A percentile compares a stretch with the other conserved stretches of the same genome.
phyloP scores from a whole-genome alignment of 2,888 invertebrate genomes.

The Alcis repandata region DNA sequence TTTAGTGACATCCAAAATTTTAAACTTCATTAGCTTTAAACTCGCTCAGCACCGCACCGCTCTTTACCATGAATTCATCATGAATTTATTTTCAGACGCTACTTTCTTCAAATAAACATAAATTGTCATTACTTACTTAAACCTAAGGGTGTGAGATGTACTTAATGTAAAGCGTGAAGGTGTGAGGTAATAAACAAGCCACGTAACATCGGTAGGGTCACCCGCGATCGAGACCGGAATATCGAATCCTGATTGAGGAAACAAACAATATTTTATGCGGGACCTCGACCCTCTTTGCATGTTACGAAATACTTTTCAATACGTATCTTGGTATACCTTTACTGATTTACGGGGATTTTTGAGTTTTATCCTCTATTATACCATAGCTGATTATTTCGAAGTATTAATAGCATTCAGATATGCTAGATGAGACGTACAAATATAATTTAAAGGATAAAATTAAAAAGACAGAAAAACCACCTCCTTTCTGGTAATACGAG shows the following conservation, averaged over 20 bases:
- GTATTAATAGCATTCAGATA: too few species aligned
- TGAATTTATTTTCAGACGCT: too few species aligned
- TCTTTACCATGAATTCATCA: too few species aligned
- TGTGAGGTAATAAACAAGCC: conserved; percentile 77
- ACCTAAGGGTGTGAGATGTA: conserved; percentile 45
- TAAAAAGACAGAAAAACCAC: background rate
- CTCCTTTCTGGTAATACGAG: background rate
- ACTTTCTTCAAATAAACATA: background rate
- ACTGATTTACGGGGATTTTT: conserved; percentile 15
- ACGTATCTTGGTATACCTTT: conserved; percentile 21
- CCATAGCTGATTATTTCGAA: too few species aligned
- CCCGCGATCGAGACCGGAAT: conserved; percentile 64
- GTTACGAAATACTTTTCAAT: conserved; percentile 64
- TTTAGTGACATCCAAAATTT: too few species aligned
- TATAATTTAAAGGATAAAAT: background rate
- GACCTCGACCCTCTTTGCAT: conserved; percentile 79
- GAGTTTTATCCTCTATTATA: background rate
- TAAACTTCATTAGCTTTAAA: too few species aligned
- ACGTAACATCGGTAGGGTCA: conserved; percentile 75
- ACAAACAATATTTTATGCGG: conserved; percentile 63
- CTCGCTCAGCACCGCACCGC: too few species aligned
- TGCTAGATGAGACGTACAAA: too few species aligned
- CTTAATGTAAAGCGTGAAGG: conserved; percentile 44
- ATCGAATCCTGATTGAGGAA: conserved; percentile 73
- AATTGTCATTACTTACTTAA: conserved; percentile 34